A percentile compares a stretch with the other conserved stretches of the same genome.
Evolutionary conservation across 2,113 vertebrate genomes (phyloP).

Genomic region (Phainopepla nitens): DNA sequence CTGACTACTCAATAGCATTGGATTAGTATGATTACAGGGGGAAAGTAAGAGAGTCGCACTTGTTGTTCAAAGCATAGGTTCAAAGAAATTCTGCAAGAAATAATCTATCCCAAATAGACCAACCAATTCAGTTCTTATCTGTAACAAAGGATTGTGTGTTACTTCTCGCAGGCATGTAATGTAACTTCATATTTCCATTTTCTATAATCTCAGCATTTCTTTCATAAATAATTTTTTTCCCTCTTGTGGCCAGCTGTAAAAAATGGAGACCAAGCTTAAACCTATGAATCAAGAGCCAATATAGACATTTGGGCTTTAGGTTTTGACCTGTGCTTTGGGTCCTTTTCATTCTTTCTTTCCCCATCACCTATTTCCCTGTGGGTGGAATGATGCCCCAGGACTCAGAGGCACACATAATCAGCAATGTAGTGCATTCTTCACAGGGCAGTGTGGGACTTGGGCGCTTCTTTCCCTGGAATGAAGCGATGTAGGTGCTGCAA

Average conservation of each 20-base stretch:
- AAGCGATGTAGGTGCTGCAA: not conserved
- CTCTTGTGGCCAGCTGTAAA: not conserved
- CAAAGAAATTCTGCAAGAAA: not conserved
- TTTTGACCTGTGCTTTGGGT: not conserved
- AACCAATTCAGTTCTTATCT: not conserved
- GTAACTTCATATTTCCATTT: not conserved
- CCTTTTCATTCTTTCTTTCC: not conserved
- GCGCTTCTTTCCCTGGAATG: not conserved
- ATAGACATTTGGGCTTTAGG: not conserved
- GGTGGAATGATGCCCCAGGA: not conserved
- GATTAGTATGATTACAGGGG: not conserved
- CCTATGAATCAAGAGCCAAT: not conserved
- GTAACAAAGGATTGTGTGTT: not conserved
- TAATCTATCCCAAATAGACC: not conserved
- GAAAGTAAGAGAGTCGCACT: not conserved
- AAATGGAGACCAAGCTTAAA: not conserved
- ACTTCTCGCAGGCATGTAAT: not conserved
- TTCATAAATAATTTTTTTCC: not conserved
- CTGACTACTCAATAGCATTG: not conserved
- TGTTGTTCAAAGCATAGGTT: not conserved
- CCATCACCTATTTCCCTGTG: not conserved
- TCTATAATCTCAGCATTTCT: not conserved
- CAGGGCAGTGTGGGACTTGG: accelerated
- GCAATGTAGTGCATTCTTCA: not conserved
- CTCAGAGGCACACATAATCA: not conserved